These are phyloP conservation scores for Saxicola maurus DNA, from an alignment of 2,797 vertebrate species.

Conservation along the genomic window DNA sequence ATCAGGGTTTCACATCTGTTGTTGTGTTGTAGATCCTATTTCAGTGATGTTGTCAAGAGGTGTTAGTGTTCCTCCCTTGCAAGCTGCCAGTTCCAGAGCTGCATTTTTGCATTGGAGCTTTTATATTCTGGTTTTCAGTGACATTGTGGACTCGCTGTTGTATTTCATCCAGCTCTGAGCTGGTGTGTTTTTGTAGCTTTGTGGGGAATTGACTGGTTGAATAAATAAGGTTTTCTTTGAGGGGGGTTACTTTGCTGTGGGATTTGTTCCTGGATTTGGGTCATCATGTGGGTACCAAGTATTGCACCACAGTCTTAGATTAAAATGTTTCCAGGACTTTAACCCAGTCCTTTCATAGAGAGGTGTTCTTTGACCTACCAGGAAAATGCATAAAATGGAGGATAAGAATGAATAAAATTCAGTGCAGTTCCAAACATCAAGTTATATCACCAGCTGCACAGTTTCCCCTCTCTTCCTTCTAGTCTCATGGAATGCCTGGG, in stretches of 20 bases:
- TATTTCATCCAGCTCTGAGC: background rate
- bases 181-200: background rate
- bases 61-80: background rate
- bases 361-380: background rate
- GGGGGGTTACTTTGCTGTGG: background rate
- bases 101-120: background rate
- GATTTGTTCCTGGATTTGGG: constrained; percentile 10
- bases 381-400: background rate
- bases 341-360: background rate
- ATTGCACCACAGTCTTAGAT: background rate
- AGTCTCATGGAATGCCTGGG: background rate
- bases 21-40: background rate
- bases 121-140: background rate
- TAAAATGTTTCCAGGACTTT: constrained; percentile 10
- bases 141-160: background rate
- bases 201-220: background rate
- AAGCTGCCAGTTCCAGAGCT: background rate
- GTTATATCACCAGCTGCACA: background rate
- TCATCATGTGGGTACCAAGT: background rate
- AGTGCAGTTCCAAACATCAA: background rate
- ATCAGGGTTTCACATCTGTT: background rate
- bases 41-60: background rate
- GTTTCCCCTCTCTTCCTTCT: background rate
- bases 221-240: background rate
- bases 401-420: background rate